phyloP scores from a whole-genome alignment of 1,140 invertebrate genomes.

The Mactra quadrangularis region DNA sequence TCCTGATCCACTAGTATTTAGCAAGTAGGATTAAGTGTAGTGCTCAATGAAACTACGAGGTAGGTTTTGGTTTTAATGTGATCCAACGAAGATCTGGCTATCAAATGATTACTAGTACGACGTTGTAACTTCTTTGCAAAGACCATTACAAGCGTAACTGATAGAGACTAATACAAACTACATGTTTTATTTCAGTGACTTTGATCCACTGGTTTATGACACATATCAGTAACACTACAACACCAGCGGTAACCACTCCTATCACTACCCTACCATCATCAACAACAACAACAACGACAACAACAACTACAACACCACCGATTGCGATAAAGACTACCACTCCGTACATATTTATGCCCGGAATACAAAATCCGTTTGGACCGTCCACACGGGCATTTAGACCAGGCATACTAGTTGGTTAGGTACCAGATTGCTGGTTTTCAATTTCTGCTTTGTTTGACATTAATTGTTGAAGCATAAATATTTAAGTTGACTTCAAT shows the following conservation, averaged over 20 bases:
- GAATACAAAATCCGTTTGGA: slow-evolving; percentile 15
- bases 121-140: not conserved
- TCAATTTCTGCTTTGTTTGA: no score
- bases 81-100: no score
- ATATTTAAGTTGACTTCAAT: no score
- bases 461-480: no score
- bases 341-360: slow-evolving; percentile 1
- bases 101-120: not conserved
- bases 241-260: no score
- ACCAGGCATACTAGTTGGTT: not conserved
- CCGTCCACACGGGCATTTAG: not conserved
- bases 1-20: not conserved
- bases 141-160: not conserved
- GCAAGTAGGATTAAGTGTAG: not conserved
- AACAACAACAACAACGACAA: not conserved
- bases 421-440: no score
- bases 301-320: slow-evolving; percentile 8
- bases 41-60: not conserved
- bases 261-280: no score
- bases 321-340: not conserved
- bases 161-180: not conserved
- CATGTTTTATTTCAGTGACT: slow-evolving; percentile 20
- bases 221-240: slow-evolving; percentile 14
- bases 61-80: not conserved
- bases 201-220: slow-evolving; percentile 49